Evolutionary conservation across 2,113 vertebrate species (phyloP), one percentile per base, ranked within the genome.

Genomic region (Acanthochromis polyacanthus): DNA sequence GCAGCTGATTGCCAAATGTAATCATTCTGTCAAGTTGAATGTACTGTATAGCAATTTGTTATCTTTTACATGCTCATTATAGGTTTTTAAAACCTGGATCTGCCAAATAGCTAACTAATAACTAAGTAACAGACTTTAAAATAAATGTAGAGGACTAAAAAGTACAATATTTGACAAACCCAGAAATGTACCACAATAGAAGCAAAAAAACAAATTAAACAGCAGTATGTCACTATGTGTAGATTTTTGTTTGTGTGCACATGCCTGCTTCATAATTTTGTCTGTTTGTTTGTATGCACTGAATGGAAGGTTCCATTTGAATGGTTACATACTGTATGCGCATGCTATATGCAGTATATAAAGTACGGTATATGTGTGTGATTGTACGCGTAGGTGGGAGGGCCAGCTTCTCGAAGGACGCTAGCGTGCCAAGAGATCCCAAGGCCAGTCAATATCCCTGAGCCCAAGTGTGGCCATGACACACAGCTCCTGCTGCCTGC

Each of bases 391-490:
- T 48, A 22, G 16, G 63, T 59, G 43, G 56, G 71, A 23, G 52
- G 61, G 58, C 30, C 4, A 4, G 14, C n/a, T 32, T 65, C 66
- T 78, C 25, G n/a, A 22, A 52, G 43, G 82, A 83, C 63, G 70
- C 83, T 82, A 55, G 63, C 78, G 71, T 67, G 62, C 63, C 62
- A 53, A 60, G 36, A 58, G 55, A 70, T 65, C 82, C 63, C 32
- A 73, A 79, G 87, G 84, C 80, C 68, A 76, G 59, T 9, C 77
- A 80, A 83, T 83, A 80, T 74, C 72, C 70, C 67, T 45, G 80
- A 80, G 71, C 67, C 71, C 4, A n/a, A 74, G 61, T 68, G 78
- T 84, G 83, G 88, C 79, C 81, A 30, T 90, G 82, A 91, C 82
- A 86, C 74, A 43, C 52, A 10, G 56, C 75, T 56, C 52, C 56